Evolutionary conservation across 92 coral and sea anemone genomes (phyloP), one percentile per base, ranked within the genome.

Genomic region (Chrysogorgia sp.): DNA sequence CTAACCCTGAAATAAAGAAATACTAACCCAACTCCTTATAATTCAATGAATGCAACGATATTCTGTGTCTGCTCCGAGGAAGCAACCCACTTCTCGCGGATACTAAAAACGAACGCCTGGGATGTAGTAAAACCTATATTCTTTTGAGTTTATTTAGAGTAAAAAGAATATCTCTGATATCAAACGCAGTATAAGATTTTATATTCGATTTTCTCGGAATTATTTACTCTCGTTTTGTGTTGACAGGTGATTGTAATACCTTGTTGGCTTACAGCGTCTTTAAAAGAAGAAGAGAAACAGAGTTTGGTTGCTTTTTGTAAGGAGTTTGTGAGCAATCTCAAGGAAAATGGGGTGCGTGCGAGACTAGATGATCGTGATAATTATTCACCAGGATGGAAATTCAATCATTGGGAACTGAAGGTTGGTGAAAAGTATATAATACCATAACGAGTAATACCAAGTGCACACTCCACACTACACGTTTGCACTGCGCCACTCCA

Each of bases 401-500:
- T 94, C 75, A 87, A 94, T 74, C 98, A 94, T 83, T 94, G 98
- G 98, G 98, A 94, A 79, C 86, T 94, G 0, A 94, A 91, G 97
- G 98, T 94, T 76, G 23, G 80, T 15, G n/a, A 15, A 37, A 37
- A 37, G 5, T 7, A 47, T 15, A 15, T 15, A 23, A 29, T 23
- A 17, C 59, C 59, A 52, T 52, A 52, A 17, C 26, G 3, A 17
- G 5, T 20, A 23, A 3, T 23, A 6, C 59, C 50, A 43, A 8
- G 17, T 17, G 43, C 15, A 47, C 23, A 57, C 17, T 14, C 63
- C 9, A 29, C 32, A 57, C 32, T 7, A 14, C 4, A 23, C 63
- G n/a, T n/a, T n/a, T 23, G 23, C 63, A 57, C 63, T 57, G 32
- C 32, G 23, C 63, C 63, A 57, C 34, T 14, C 53, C 13, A 57